Conservation (phyloP, 2,888 invertebrate genomes). For the Zygothrica quintamaculata region DNA sequence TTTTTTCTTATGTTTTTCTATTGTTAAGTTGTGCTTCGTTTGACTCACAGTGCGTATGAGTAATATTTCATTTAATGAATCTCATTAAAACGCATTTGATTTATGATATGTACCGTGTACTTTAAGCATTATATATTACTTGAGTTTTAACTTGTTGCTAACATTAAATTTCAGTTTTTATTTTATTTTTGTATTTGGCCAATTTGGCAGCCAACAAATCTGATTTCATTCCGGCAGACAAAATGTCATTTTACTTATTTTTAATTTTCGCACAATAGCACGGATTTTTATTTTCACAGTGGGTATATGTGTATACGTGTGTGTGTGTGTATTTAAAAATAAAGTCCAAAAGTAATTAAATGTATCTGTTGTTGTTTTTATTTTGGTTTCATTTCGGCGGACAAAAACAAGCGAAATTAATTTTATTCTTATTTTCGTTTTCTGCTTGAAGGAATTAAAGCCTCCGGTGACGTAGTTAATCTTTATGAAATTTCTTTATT, state of each 20-base stretch:
- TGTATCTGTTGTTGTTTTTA: conserved; percentile 51
- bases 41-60: conserved; percentile 57
- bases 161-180: conserved; percentile 37
- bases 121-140: conserved; percentile 4
- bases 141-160: no score
- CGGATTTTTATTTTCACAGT: conserved; percentile 7
- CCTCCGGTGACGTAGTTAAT: conserved; percentile 37
- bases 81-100: conserved; percentile 9
- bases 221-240: conserved; percentile 60
- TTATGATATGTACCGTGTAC: no score
- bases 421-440: conserved; percentile 39
- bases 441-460: no score
- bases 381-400: conserved; percentile 25
- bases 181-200: conserved; percentile 44
- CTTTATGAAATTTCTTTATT: conserved; percentile 18
- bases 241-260: conserved; percentile 60
- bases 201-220: conserved; percentile 69
- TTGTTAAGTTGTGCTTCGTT: conserved; percentile 10
- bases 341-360: conserved; percentile 65
- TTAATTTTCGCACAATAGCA: conserved; percentile 45
- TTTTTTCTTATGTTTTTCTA: conserved; percentile 1
- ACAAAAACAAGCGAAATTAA: conserved; percentile 24
- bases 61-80: conserved; percentile 29
- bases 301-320: conserved; percentile 18
- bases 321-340: conserved; percentile 65